A percentile compares a stretch with the other conserved stretches of the same genome.
phyloP scores from a whole-genome alignment of 2,888 invertebrate species.

The Adelognathus sp. region DNA sequence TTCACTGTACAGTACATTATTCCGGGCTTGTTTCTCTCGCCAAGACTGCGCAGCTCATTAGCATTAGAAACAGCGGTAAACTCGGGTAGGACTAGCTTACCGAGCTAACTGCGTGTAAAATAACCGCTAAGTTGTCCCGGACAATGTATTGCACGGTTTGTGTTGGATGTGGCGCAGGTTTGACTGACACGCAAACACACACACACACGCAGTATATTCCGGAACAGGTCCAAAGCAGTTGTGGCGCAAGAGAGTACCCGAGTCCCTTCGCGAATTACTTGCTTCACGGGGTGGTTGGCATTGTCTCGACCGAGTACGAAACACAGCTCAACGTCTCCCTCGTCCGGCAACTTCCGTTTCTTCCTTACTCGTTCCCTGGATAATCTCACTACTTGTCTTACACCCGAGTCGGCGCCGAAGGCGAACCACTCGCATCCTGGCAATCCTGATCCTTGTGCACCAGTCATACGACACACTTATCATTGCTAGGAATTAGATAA shows the following conservation, averaged over 20 bases:
- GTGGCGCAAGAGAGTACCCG: slow-evolving; percentile 62
- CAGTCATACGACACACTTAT: background rate
- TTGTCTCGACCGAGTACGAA: slow-evolving; percentile 67
- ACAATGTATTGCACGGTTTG: slow-evolving; percentile 73
- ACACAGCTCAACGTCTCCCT: slow-evolving; percentile 65
- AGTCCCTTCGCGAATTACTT: slow-evolving; percentile 75
- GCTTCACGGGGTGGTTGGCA: slow-evolving; percentile 67
- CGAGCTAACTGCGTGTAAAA: slow-evolving; percentile 81
- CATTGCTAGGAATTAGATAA: too few species aligned
- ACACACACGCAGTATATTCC: background rate
- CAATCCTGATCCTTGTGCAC: background rate
- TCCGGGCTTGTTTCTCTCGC: slow-evolving; percentile 1
- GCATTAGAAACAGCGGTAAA: slow-evolving; percentile 80
- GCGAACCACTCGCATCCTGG: background rate
- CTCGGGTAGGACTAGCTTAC: slow-evolving; percentile 77
- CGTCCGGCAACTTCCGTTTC: slow-evolving; percentile 64
- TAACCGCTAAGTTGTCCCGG: slow-evolving; percentile 81
- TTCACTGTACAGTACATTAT: slow-evolving; percentile 1
- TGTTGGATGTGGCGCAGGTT: slow-evolving; percentile 23
- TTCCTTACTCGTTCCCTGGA: slow-evolving; percentile 43
- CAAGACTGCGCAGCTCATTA: slow-evolving; percentile 72
- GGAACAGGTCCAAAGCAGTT: slow-evolving; percentile 62
- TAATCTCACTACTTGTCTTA: slow-evolving; percentile 35
- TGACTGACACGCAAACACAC: slow-evolving; percentile 27
- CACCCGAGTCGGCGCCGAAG: slow-evolving; percentile 11